Evolutionary conservation across 2,888 invertebrate genomes (phyloP).

Genomic region (Cordilura impudica): DNA sequence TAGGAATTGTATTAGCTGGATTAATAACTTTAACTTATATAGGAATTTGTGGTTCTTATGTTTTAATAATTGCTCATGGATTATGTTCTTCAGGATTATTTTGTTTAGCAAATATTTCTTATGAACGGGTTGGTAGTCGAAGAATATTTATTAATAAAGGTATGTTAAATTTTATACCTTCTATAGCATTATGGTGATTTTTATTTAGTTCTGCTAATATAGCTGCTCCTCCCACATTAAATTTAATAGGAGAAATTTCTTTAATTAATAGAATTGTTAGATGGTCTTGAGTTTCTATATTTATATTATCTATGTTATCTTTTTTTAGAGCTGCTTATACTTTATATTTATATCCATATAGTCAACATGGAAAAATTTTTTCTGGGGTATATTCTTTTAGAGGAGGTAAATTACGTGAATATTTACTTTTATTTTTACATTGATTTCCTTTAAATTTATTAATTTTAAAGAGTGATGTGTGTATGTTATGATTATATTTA

Average conservation of each 20-base stretch:
- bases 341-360: conserved; percentile 82
- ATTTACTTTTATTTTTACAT: conserved; percentile 82
- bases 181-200: conserved; percentile 83
- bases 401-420: conserved; percentile 79
- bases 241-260: conserved; percentile 84
- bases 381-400: conserved; percentile 79
- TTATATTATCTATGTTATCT: conserved; percentile 80
- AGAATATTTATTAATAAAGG: conserved; percentile 83
- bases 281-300: conserved; percentile 79
- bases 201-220: conserved; percentile 82
- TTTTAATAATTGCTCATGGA: conserved; percentile 83
- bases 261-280: conserved; percentile 81
- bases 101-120: conserved; percentile 83
- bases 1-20: conserved; percentile 81
- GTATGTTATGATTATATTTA: conserved; percentile 80
- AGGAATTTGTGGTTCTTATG: conserved; percentile 79
- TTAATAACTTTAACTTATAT: conserved; percentile 81
- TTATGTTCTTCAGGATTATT: conserved; percentile 83
- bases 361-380: conserved; percentile 81
- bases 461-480: conserved; percentile 80
- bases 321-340: conserved; percentile 84
- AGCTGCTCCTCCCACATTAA: conserved; percentile 83
- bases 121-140: conserved; percentile 82
- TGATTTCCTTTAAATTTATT: conserved; percentile 83
- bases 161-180: conserved; percentile 81